Evolutionary conservation across 2,113 vertebrate genomes (phyloP).

Genomic region (Antechinus flavipes): DNA sequence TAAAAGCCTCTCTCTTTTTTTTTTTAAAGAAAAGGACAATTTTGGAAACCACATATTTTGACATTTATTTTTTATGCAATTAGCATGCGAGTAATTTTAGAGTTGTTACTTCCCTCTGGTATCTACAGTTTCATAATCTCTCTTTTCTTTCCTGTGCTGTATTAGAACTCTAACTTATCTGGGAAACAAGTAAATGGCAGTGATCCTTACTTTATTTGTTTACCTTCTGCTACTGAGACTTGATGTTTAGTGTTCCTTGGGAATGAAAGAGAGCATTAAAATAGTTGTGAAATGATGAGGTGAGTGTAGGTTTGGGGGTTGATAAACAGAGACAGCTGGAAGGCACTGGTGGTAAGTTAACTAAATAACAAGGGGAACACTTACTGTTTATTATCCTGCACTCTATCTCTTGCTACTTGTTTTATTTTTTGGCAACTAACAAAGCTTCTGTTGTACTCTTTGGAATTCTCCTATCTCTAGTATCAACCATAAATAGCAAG

Average conservation of each 20-base stretch:
- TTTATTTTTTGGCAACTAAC: neutral
- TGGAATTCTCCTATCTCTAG: neutral
- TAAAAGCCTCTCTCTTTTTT: neutral
- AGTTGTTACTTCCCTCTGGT: neutral
- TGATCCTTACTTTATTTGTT: neutral
- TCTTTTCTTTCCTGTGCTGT: neutral
- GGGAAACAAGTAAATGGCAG: neutral
- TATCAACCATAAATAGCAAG: neutral
- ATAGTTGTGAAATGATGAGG: neutral
- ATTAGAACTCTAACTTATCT: neutral
- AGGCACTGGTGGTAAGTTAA: neutral
- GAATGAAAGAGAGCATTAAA: neutral
- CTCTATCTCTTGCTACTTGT: neutral
- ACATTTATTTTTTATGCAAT: neutral
- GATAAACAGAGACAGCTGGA: neutral
- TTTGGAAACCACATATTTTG: neutral
- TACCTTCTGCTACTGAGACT: neutral
- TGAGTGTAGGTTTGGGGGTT: neutral
- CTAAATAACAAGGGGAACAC: neutral
- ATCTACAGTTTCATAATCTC: no score
- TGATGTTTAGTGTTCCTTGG: neutral
- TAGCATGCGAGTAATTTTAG: neutral
- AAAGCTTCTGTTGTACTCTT: neutral
- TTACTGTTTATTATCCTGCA: neutral
- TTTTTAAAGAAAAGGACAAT: neutral